Evolutionary conservation across 1,140 invertebrate species (phyloP), one percentile per base, ranked within the genome.

Genomic region (Pristionchus pacificus): DNA sequence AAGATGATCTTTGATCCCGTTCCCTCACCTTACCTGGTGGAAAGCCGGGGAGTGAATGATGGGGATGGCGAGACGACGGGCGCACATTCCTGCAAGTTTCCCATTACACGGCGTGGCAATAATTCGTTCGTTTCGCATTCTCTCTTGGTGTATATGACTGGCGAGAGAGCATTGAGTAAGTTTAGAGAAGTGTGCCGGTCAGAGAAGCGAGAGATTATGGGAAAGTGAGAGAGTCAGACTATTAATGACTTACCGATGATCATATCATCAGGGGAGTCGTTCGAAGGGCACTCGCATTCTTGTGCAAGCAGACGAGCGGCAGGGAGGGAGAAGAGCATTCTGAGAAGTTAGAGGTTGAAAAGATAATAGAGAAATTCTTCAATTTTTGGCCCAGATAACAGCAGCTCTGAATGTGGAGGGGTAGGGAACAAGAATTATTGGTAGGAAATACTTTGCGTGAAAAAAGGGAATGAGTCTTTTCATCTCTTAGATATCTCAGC

Each of bases 241-340:
- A n/a, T n/a, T n/a, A n/a, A n/a, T 28, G 15, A 49, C 38, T 38
- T 32, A 70, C 68, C 68, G 3, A 71, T 69, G 27, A 71, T 71
- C 70, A 71, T 71, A 38, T 71, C 70, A 28, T 71, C 70, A 15
- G 70, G 70, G 2, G 70, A n/a, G 31, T 71, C 70, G 13, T 28
- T n/a, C 2, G 70, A 71, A 19, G 70, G 70, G 55, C 70, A 71
- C 25, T 71, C 49, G 49, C 70, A 71, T 25, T 25, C 55, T 14
- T 71, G 32, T 25, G 49, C 59, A 3, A 71, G 49, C 14, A 25
- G 3, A n/a, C 68, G 30, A 25, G 31, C 70, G 6, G 69, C 69
- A 13, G 70, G n/a, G 33, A 30, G 68, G 6, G 70, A 71, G 31
- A 71, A 71, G 19, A 71, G 19, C 70, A 71, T 71, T 33, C 70